A percentile compares a stretch with the other conserved stretches of the same genome.
Conservation (phyloP, 2,797 vertebrate genomes). For the Galago senegalensis region DNA sequence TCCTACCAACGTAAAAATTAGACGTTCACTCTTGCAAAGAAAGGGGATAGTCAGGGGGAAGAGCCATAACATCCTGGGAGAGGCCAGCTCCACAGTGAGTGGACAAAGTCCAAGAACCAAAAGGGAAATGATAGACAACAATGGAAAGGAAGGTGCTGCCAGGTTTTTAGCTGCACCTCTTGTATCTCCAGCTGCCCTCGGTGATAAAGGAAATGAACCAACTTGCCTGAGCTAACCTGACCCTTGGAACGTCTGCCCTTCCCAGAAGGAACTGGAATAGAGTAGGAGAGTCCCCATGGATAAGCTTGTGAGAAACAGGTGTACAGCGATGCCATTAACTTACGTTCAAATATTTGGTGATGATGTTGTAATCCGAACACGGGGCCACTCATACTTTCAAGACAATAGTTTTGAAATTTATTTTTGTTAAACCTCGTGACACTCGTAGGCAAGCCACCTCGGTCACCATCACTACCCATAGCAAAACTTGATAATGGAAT, state of each 20-base stretch:
- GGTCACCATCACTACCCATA: background rate
- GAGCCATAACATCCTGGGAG: accelerated
- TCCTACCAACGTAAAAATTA: background rate
- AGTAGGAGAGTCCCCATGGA: accelerated
- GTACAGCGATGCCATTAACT: accelerated
- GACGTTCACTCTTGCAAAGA: background rate
- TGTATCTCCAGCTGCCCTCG: background rate
- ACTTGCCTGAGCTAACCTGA: background rate
- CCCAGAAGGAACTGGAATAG: background rate
- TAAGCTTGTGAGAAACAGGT: background rate
- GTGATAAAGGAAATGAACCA: background rate
- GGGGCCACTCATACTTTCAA: background rate
- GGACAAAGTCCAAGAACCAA: background rate
- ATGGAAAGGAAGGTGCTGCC: accelerated
- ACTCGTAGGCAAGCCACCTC: background rate
- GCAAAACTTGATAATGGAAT: background rate
- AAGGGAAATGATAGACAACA: accelerated
- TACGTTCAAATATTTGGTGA: background rate
- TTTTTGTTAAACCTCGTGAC: slow-evolving; percentile 7
- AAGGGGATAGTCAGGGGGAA: background rate
- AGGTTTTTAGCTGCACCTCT: too few species aligned
- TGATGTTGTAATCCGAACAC: too few species aligned
- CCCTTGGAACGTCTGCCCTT: background rate
- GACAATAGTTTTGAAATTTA: background rate
- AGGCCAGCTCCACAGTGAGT: accelerated